These are phyloP conservation scores for Cydia pomonella DNA, from an alignment of 1,140 invertebrate genomes.

Conservation along the genomic window DNA sequence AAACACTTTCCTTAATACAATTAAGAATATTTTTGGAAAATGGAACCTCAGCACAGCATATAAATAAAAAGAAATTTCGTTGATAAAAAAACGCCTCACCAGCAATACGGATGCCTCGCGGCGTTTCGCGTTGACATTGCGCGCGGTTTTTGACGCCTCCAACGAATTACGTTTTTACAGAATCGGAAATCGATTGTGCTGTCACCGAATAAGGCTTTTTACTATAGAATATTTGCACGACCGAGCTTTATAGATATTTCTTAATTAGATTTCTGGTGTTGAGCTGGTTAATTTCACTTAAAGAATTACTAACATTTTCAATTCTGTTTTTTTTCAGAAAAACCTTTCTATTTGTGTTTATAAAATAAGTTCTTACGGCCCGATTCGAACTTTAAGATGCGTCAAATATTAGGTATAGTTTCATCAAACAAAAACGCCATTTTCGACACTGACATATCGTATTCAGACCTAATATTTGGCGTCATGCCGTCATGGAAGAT, in stretches of 20 bases:
- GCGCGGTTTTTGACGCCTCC: conserved; percentile 45
- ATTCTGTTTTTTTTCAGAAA: background rate
- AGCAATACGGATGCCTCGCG: conserved; percentile 33
- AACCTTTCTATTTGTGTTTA: background rate
- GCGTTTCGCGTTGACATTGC: conserved; percentile 46
- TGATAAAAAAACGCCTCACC: conserved; percentile 51
- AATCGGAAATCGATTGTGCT: conserved; percentile 29
- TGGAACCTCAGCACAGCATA: background rate
- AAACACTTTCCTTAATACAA: conserved; percentile 4
- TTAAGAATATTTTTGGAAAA: conserved; percentile 2
- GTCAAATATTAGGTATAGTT: no score
- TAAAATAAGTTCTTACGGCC: background rate
- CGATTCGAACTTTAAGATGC: no score
- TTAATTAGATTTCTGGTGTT: conserved; percentile 28
- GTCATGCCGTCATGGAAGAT: no score
- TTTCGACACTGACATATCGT: no score
- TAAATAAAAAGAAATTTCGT: conserved; percentile 37
- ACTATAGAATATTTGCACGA: conserved; percentile 26
- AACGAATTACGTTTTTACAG: conserved; percentile 35
- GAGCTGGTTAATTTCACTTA: background rate
- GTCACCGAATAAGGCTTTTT: conserved; percentile 32
- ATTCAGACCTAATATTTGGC: no score
- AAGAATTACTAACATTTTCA: background rate
- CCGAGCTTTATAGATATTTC: conserved; percentile 30
- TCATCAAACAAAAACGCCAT: no score